Base-by-base conservation (phyloP, 2,797 vertebrate species). In the Diglossa cyanea region DNA sequence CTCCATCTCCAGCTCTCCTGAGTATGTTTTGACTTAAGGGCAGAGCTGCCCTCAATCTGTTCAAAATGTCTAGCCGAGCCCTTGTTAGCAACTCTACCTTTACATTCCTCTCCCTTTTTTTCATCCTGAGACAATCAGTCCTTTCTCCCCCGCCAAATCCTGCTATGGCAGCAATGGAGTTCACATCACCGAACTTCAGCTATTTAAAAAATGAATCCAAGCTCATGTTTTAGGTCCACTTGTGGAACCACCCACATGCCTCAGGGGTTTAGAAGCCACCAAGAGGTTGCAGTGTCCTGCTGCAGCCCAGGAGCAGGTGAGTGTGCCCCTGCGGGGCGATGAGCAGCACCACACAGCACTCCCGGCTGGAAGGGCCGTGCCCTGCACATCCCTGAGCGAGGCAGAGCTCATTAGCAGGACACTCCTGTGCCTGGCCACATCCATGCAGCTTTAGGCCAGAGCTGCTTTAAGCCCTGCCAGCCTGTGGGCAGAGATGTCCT, bases 281-380 rank as follows among this genome's bases (percentile, higher is more conserved):
- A 16, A 17, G 42, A 8, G 45, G 42, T 58, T 13, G 28, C 35
- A 20, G 7, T 1, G 23, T 16, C 28, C 30, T 47, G 42, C 62
- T 54, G 67, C 61, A 62, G 33, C 48, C 23, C 65, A 18, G 44
- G 54, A 76, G 17, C 2, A 1, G 1, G 16, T 2, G 33, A 62
- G 24, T 0, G 2, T 9, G 60, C 8, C n/a, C 35, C 11, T 0
- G 19, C 23, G 9, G 23, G 2, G 31, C 2, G 62, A 48, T 4
- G 39, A 5, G 47, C 58, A n/a, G 28, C 65, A 24, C 12, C 44
- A 3, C 25, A 3, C 37, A 31, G 11, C 45, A 6, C 8, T 62
- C 5, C 35, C 24, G 10, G 57, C 42, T 62, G 53, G 23, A 25
- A 57, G 33, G 55, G 23, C 23, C 6, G 4, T 42, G 67, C 63